Base-by-base conservation (phyloP, 2,888 invertebrate species). In the Acleris laterana region DNA sequence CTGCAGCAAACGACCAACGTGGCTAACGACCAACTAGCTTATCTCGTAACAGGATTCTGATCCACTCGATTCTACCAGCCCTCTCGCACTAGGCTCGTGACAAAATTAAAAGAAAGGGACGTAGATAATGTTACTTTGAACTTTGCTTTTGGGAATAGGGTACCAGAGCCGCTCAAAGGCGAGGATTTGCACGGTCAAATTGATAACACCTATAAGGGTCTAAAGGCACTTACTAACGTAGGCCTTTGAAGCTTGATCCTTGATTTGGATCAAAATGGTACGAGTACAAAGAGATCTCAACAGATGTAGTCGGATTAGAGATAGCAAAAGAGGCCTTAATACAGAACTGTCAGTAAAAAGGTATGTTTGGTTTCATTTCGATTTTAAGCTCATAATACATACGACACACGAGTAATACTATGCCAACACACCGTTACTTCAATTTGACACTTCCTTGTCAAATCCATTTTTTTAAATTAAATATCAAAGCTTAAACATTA, bases 111-210 rank as follows among this genome's bases (percentile, higher is more conserved):
- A 38, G 38, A 13, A 38, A 38, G 38, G 13, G 38, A 38, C 3
- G 13, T 4, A 38, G 13, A 38, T 38, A 11, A 38, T 38, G 38
- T 38, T 11, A 4, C 38, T 38, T 38, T 38, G 38, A 38, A 38
- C 38, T 38, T 38, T 11, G 38, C 38, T 38, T 38, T 38, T 38
- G 13, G 38, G 38, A 13, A 38, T 38, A 38, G 32, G 50, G 28
- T n/a, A 48, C 25, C 9, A 22, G 22, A 22, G 13, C 55, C 32
- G 19, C 60, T 56, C 56, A 69, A 67, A 61, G 51, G 71, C 76
- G 75, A 79, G 79, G 80, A 80, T 80, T 83, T 82, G 74, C 74
- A 79, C 81, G 81, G 79, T 79, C 81, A 83, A 84, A 77, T 79
- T 76, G 80, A 76, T 80, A 78, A 74, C 68, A 65, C 66, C 63